Percentiles rank a stretch among this genome's conserved stretches.
These are phyloP conservation scores for Orthonyx spaldingii DNA, from an alignment of 2,113 vertebrate species.

Conservation along the genomic window DNA sequence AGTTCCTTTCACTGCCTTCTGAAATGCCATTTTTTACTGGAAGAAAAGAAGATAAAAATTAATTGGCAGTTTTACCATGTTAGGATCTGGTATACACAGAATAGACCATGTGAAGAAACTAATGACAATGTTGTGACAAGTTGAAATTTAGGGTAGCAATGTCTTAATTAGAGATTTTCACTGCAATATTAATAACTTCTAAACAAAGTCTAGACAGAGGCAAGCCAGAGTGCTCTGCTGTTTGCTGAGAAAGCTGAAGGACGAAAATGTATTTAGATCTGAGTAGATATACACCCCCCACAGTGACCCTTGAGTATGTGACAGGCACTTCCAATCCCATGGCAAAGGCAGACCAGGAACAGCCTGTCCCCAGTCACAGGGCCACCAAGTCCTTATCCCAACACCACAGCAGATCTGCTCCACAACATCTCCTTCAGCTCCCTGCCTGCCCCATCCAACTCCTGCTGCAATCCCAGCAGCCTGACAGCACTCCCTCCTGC, in stretches of 20 bases:
- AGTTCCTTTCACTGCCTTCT: slow-evolving; percentile 82
- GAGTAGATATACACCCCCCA: rapidly evolving
- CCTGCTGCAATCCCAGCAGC: neutral
- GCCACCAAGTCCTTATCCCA: neutral
- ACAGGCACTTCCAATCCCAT: rapidly evolving
- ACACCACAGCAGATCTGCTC: neutral
- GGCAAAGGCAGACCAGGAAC: neutral
- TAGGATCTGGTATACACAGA: neutral
- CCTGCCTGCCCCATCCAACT: rapidly evolving
- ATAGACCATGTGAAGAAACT: neutral
- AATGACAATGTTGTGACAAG: slow-evolving; percentile 9
- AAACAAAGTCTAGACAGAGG: slow-evolving; percentile 30
- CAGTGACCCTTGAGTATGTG: rapidly evolving
- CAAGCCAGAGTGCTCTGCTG: neutral
- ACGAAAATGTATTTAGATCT: neutral
- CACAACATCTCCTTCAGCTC: neutral
- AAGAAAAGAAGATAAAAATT: slow-evolving; percentile 42
- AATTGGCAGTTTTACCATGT: slow-evolving; percentile 13
- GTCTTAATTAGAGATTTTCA: neutral
- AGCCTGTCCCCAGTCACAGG: neutral
- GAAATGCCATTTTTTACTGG: slow-evolving; percentile 88
- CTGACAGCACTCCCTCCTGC: neutral
- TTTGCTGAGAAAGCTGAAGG: neutral
- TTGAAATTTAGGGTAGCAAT: neutral
- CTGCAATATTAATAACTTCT: neutral